phyloP scores from a whole-genome alignment of 2,797 vertebrate species.

The Lithobates pipiens region DNA sequence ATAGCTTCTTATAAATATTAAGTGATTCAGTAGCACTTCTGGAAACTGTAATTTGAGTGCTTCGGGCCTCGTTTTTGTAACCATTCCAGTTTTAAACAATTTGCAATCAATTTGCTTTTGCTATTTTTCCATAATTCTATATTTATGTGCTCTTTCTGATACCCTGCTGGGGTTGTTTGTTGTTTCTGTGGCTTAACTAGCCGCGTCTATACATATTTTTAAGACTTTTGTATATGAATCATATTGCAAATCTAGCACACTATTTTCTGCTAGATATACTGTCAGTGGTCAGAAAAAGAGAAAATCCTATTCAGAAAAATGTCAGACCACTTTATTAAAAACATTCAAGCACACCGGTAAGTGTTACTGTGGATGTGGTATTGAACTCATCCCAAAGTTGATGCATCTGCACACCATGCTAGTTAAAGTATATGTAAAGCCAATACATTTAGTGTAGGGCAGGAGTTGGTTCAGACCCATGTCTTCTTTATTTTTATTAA shows the following conservation, averaged over 20 bases:
- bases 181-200: not conserved
- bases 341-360: too few species aligned
- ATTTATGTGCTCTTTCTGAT: slow-evolving; percentile 43
- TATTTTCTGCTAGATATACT: not conserved
- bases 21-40: slow-evolving; percentile 36
- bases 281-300: not conserved
- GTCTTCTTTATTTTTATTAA: too few species aligned
- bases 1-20: slow-evolving; percentile 58
- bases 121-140: slow-evolving; percentile 35
- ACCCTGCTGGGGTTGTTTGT: slow-evolving; percentile 16
- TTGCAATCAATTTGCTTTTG: slow-evolving; percentile 46
- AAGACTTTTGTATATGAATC: not conserved
- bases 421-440: too few species aligned
- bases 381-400: too few species aligned
- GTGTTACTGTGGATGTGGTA: too few species aligned
- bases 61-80: slow-evolving; percentile 37
- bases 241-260: not conserved
- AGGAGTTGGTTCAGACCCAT: too few species aligned
- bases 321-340: too few species aligned
- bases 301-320: too few species aligned
- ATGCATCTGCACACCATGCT: too few species aligned
- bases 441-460: too few species aligned
- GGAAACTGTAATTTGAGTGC: slow-evolving; percentile 47
- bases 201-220: not conserved
- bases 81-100: slow-evolving; percentile 53